Base-by-base conservation (phyloP, 2,888 invertebrate species). In the Silvanus unidentatus region DNA sequence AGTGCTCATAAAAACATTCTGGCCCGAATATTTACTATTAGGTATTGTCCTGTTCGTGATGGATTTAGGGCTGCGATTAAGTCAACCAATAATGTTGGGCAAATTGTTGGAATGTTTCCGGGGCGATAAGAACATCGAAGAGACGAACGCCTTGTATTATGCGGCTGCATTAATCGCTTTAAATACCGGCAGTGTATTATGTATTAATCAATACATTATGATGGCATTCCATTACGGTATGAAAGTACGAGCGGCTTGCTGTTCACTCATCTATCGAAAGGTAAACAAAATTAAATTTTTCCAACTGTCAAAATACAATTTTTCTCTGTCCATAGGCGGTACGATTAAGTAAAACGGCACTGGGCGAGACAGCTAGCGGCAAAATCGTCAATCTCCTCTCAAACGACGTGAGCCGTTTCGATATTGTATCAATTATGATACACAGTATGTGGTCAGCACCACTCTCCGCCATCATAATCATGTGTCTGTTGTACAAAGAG, bases 301-400 rank as follows among this genome's bases (percentile, higher is more conserved):
- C 28, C n/a, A n/a, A 28, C 28, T 28, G 8, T 28, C 10, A 28
- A 28, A 28, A 28, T 28, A 28, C 8, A 28, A 9, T 35, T 30
- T 45, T n/a, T n/a, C n/a, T n/a, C n/a, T n/a, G n/a, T 27, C 51
- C 53, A 9, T 68, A 90, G 88, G 75, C 86, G 0, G 73, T 90
- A 9, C 77, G 79, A 5, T 69, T 91, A 28, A 88, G 86, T 58
- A 76, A 83, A 54, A 78, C 79, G 0, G 82, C 86, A 0, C 70
- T 88, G 30, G 80, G 81, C 2, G 77, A 82, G 61, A 86, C 87
- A 1, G 82, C 93, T 0, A 85, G 88, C 0, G 96, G 96, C 0
- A 92, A 95, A 70, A 83, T 97, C 42, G 87, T 96, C 10, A 96
- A 97, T 73, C 75, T 97, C 3, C 77, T 97, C 42, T 93, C 95